A percentile compares a stretch with the other conserved stretches of the same genome.
Evolutionary conservation across 1,140 invertebrate genomes (phyloP).

Genomic region (Heliconius congener): DNA sequence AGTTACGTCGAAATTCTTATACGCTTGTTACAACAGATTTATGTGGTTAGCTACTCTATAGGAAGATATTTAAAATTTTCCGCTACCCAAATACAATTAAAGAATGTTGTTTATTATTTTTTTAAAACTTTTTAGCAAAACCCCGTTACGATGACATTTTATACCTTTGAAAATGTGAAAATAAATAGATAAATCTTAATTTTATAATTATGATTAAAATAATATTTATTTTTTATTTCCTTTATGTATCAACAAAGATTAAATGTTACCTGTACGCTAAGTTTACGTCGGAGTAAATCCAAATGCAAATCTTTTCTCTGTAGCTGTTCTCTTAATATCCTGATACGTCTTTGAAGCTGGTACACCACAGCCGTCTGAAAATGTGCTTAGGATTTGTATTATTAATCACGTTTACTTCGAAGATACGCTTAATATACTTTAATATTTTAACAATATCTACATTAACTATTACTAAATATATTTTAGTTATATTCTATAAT

Average conservation of each 20-base stretch:
- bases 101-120: too few relatives aligned
- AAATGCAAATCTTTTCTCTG: conserved; percentile 95
- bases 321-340: conserved; percentile 92
- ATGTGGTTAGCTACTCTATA: too few relatives aligned
- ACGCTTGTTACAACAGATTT: too few relatives aligned
- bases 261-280: conserved; percentile 84
- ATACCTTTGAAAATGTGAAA: background rate
- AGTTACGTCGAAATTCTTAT: too few relatives aligned
- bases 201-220: background rate
- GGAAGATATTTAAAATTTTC: too few relatives aligned
- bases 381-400: background rate
- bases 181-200: background rate
- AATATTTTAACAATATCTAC: background rate
- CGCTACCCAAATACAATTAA: too few relatives aligned
- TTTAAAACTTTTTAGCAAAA: too few relatives aligned
- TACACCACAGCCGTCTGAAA: conserved; percentile 90
- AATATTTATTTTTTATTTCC: too few relatives aligned
- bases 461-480: background rate
- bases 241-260: too few relatives aligned
- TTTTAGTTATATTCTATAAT: too few relatives aligned
- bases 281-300: conserved; percentile 92
- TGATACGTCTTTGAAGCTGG: conserved; percentile 90
- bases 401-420: background rate
- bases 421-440: background rate
- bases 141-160: too few relatives aligned